These are phyloP conservation scores for Spialia ferax DNA, from an alignment of 2,888 invertebrate species.

Conservation along the genomic window DNA sequence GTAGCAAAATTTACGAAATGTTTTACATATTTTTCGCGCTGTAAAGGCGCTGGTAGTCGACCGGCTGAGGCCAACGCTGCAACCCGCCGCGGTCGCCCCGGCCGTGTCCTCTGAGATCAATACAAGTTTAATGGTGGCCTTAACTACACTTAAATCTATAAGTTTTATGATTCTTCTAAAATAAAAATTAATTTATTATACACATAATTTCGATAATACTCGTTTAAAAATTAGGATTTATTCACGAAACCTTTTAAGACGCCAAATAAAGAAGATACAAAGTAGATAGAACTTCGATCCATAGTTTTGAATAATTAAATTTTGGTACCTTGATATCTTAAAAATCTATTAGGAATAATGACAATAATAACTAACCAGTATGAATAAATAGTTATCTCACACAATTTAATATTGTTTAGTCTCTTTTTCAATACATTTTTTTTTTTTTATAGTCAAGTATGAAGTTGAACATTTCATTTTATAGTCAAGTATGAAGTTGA, in stretches of 20 bases:
- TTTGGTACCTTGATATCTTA: slow-evolving; percentile 35
- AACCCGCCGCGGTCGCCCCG: slow-evolving; percentile 11
- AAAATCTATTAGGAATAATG: slow-evolving; percentile 7
- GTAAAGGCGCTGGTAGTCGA: slow-evolving; percentile 31
- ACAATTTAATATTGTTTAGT: background rate
- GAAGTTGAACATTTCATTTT: no score
- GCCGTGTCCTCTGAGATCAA: slow-evolving; percentile 37
- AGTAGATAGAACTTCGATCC: background rate
- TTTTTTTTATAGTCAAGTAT: no score
- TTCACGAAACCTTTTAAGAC: background rate
- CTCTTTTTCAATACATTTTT: background rate
- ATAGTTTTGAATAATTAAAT: slow-evolving; percentile 5
- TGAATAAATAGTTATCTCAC: background rate
- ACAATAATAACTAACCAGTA: background rate
- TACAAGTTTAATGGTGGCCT: slow-evolving; percentile 35
- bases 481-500: no score
- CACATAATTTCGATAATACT: slow-evolving; percentile 25
- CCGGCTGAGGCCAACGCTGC: slow-evolving; percentile 18
- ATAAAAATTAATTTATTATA: slow-evolving; percentile 3
- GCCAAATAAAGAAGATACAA: background rate
- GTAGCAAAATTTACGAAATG: slow-evolving; percentile 22
- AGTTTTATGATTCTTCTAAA: slow-evolving; percentile 18
- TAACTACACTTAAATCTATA: slow-evolving; percentile 39
- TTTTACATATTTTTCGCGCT: slow-evolving; percentile 28
- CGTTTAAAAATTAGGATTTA: slow-evolving; percentile 13